Base-by-base conservation (phyloP, 2,113 vertebrate genomes). In the Erythrocercus mccallii region DNA sequence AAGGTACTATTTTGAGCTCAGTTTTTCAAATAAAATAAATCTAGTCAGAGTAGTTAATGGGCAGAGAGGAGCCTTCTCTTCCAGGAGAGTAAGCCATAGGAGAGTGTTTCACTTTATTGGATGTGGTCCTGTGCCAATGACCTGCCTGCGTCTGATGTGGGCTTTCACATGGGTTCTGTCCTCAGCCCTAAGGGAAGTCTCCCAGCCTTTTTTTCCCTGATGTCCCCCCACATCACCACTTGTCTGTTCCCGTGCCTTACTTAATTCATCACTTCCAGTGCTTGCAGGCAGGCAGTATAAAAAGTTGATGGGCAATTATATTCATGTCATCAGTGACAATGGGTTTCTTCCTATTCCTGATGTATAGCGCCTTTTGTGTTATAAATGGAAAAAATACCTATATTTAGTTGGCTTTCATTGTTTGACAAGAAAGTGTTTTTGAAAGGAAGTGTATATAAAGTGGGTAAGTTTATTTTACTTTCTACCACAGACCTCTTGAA, bases 1-100 rank as follows among this genome's bases (percentile, higher is more conserved):
- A 95, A 87, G 86, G 92, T 94, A 45, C 95, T 97, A 96, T 97
- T 97, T 88, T 93, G 82, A 60, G 92, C 88, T 88, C 65, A 42
- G 69, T 92, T 96, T 96, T 73, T 86, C 76, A 90, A 93, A 90
- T 71, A 92, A 90, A 94, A 64, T 83, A 86, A 93, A 95, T 93
- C 74, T 57, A 93, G 76, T 90, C 6, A 2, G 77, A 81, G 85
- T 56, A 88, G 76, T 81, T 96, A 96, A 90, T 86, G 69, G 77
- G 79, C 60, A 88, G 82, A 93, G 72, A 84, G 82, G 69, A 95
- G 82, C 72, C 2, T 2, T 90, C 57, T 92, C 60, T 96, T 94
- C 82, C 1, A 0, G 78, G 45, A 81, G 65, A 88, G 79, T 31
- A 88, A 83, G 45, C 60, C 31, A 48, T 44, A 40, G 76, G 81